phyloP scores from a whole-genome alignment of 2,113 vertebrate genomes.

The Motacilla tschutschensis region DNA sequence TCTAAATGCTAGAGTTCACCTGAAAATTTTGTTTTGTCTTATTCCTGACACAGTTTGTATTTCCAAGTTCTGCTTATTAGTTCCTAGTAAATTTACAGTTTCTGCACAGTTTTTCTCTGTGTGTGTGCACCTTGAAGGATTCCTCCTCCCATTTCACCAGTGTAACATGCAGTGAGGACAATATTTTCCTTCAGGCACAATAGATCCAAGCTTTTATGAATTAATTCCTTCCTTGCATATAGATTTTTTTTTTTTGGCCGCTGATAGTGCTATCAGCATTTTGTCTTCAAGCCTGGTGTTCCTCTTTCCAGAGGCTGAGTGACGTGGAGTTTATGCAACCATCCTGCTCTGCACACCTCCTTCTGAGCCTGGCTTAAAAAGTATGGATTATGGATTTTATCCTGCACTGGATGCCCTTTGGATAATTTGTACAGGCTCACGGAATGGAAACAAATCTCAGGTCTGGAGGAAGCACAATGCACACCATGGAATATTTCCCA shows the following conservation, averaged over 20 bases:
- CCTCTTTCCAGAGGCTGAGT: not conserved
- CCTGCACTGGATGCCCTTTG: not conserved
- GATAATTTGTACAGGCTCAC: not conserved
- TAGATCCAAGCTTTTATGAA: constrained; percentile 12
- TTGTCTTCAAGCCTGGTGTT: not conserved
- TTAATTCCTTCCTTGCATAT: not conserved
- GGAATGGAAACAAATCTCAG: constrained; percentile 6
- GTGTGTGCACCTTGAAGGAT: not conserved
- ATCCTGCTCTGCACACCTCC: not conserved
- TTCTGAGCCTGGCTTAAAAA: not conserved
- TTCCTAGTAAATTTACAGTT: not conserved
- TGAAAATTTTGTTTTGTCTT: not conserved
- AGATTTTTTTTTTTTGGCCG: not conserved
- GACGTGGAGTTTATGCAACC: not conserved
- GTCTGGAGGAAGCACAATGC: not conserved
- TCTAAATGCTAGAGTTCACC: not conserved
- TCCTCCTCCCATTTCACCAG: not conserved
- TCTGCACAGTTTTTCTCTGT: not conserved
- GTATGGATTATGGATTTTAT: not conserved
- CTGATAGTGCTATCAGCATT: not conserved
- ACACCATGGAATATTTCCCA: not conserved
- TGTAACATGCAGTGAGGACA: not conserved
- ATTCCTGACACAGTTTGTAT: not conserved
- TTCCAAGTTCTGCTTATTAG: not conserved
- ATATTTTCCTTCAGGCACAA: constrained; percentile 25